A percentile compares a stretch with the other conserved stretches of the same genome.
phyloP scores from a whole-genome alignment of 2,113 vertebrate species.

The Prochilodus magdalenae region DNA sequence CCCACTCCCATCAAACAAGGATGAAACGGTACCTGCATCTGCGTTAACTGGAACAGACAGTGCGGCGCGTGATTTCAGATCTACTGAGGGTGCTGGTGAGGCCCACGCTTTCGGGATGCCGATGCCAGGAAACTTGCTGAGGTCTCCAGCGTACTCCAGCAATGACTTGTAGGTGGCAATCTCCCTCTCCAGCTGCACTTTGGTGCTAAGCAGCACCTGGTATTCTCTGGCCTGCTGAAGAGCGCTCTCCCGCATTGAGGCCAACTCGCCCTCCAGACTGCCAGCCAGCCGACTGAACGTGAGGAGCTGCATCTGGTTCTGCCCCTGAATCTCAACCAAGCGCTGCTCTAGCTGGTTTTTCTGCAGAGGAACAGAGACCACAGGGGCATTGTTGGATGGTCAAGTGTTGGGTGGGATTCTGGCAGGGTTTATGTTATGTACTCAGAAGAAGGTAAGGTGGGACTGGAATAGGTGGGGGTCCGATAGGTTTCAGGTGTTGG shows the following conservation, averaged over 20 bases:
- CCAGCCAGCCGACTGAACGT: slow-evolving; percentile 24
- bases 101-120: not conserved
- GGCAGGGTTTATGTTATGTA: too few species aligned
- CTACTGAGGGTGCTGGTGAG: not conserved
- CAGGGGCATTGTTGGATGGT: too few species aligned
- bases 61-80: not conserved
- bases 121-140: not conserved
- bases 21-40: not conserved
- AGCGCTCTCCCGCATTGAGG: slow-evolving; percentile 6
- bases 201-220: slow-evolving; percentile 56
- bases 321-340: slow-evolving; percentile 42
- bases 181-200: slow-evolving; percentile 63
- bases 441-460: too few species aligned
- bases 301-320: slow-evolving; percentile 40
- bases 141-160: slow-evolving; percentile 47
- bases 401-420: not conserved
- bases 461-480: too few species aligned
- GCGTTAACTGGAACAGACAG: not conserved
- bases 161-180: slow-evolving; percentile 58
- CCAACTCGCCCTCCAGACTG: slow-evolving; percentile 50
- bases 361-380: slow-evolving; percentile 32
- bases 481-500: too few species aligned
- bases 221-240: slow-evolving; percentile 51
- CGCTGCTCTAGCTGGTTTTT: slow-evolving; percentile 47
- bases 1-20: too few species aligned